Evolutionary conservation across 2,113 vertebrate genomes (phyloP), one percentile per base, ranked within the genome.

Genomic region (Notarius lentiginosus): DNA sequence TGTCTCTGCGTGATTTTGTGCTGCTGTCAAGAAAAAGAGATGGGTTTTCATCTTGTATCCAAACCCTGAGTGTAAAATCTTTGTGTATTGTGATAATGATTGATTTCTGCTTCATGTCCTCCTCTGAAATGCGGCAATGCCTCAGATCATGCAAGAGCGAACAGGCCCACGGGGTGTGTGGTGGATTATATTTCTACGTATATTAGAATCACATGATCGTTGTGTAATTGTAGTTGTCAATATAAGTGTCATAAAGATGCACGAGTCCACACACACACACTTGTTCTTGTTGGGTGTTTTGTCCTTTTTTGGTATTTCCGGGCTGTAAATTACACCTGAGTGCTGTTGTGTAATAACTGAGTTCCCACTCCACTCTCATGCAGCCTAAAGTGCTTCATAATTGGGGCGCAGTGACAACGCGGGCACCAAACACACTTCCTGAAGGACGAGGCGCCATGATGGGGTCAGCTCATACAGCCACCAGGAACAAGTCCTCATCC

Each of bases 321-420:
- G 91, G 89, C 90, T 89, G 84, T 55, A 90, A 91, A 94, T 94
- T 90, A 91, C 85, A 85, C 89, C 90, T 93, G 91, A 94, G 93
- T 92, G 91, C 90, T 86, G 88, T 91, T 88, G 90, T 91, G 91
- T 93, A 92, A 94, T 94, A 88, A 91, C 73, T 34, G 90, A 88
- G 91, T 91, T 95, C 92, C 92, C 92, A 91, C 88, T 55, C 66
- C 66, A 87, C 88, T 79, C 86, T 85, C 80, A 80, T 72, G 89
- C 82, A 86, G 87, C 27, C 79, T 79, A 92, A 95, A 94, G 92
- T 94, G 93, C 91, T 92, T 89, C 84, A 82, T 93, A 94, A 95
- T 92, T 92, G 91, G 88, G 60, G 47, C 77, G 30, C 75, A 72
- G 72, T 94, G 92, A 94, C 93, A 93, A 89, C 84, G 73, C 80